Conservation (phyloP, 2,113 vertebrate species). For the Alosa alosa region DNA sequence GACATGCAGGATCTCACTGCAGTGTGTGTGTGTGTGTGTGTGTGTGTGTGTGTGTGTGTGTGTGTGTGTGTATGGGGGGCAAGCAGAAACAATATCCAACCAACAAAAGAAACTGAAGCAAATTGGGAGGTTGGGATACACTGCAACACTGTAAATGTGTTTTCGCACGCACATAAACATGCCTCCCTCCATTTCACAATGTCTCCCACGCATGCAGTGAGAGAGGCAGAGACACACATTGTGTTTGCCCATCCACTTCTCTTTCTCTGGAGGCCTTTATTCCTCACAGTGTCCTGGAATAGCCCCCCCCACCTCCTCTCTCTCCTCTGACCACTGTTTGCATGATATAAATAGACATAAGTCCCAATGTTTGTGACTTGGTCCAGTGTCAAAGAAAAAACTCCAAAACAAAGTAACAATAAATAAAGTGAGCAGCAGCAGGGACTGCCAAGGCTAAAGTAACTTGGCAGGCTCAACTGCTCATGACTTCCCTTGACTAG, state of each 20-base stretch:
- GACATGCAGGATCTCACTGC: slow-evolving; percentile 4
- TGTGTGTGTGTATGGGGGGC: neutral
- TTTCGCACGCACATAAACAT: neutral
- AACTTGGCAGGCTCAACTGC: neutral
- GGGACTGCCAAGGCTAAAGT: neutral
- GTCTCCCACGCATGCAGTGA: neutral
- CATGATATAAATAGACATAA: slow-evolving; percentile 3
- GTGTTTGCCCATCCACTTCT: neutral
- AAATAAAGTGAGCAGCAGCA: neutral
- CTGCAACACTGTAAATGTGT: neutral
- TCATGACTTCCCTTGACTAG: neutral
- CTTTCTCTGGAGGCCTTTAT: neutral
- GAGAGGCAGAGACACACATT: neutral
- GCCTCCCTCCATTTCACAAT: neutral
- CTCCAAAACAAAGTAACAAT: neutral
- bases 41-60: neutral
- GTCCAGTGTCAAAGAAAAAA: neutral
- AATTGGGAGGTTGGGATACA: neutral
- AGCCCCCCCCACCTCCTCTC: neutral
- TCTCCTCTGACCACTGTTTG: neutral
- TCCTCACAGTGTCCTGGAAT: neutral
- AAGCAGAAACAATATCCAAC: neutral
- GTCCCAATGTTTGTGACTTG: neutral
- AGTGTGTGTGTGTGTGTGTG: slow-evolving; percentile 2
- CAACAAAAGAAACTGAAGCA: slow-evolving; percentile 1